These are phyloP conservation scores for Atta cephalotes DNA, from an alignment of 1,140 invertebrate species.

Conservation along the genomic window DNA sequence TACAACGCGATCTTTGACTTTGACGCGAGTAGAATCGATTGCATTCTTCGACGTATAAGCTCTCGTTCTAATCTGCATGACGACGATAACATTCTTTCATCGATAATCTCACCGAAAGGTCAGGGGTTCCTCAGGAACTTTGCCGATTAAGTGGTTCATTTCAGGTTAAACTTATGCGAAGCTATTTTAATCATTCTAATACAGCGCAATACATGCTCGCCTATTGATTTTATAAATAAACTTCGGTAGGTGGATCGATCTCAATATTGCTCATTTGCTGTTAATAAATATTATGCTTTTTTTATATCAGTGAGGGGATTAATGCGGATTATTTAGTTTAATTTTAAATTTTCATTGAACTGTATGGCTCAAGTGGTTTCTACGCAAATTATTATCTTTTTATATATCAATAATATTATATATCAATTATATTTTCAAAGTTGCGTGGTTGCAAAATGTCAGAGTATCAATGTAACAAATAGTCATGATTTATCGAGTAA, in stretches of 20 bases:
- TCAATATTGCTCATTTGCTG: background rate
- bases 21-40: constrained; percentile 15
- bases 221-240: constrained; percentile 48
- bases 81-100: constrained; percentile 24
- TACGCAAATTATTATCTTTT: background rate
- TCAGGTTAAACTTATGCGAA: constrained; percentile 44
- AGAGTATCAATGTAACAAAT: background rate
- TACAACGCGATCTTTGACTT: background rate
- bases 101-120: constrained; percentile 39
- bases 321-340: constrained; percentile 11
- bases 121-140: constrained; percentile 37
- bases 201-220: background rate
- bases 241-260: constrained; percentile 35
- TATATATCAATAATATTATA: constrained; percentile 2
- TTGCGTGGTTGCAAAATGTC: background rate
- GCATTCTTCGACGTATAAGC: too few relatives aligned
- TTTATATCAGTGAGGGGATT: background rate
- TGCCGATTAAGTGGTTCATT: constrained; percentile 54
- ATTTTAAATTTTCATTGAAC: constrained; percentile 13
- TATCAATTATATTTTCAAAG: background rate
- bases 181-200: constrained; percentile 53
- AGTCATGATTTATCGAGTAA: background rate
- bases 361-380: background rate
- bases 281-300: constrained; percentile 16
- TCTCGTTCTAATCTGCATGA: constrained; percentile 25